A percentile compares a stretch with the other conserved stretches of the same genome.
phyloP scores from a whole-genome alignment of 2,888 invertebrate genomes.

The Euphydryas editha region DNA sequence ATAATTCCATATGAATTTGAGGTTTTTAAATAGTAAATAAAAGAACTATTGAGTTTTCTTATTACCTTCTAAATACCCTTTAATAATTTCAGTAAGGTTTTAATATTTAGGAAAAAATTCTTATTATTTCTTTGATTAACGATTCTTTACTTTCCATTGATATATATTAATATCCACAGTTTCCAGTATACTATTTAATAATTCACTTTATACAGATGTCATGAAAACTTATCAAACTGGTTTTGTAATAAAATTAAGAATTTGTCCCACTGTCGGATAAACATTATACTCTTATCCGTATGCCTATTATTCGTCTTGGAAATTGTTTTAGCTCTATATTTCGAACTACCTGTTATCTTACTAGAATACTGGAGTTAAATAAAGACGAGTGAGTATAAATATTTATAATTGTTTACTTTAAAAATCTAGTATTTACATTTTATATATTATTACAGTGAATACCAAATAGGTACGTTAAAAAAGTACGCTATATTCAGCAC shows the following conservation, averaged over 20 bases:
- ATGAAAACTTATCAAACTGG: neutral
- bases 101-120: too few species aligned
- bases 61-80: too few species aligned
- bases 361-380: constrained; percentile 18
- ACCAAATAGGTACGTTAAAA: too few species aligned
- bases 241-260: constrained; percentile 8
- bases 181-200: neutral
- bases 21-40: too few species aligned
- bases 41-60: too few species aligned
- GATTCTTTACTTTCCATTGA: neutral
- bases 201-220: constrained; percentile 18
- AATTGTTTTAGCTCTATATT: constrained; percentile 18
- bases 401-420: neutral
- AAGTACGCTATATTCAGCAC: too few species aligned
- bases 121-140: too few species aligned
- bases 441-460: neutral
- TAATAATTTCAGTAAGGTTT: neutral
- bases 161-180: neutral
- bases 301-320: constrained; percentile 1
- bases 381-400: neutral
- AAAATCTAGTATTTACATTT: neutral
- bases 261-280: neutral
- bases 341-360: constrained; percentile 13
- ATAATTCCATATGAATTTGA: too few species aligned
- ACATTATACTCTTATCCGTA: neutral